Evolutionary conservation across 2,797 vertebrate species (phyloP), one percentile per base, ranked within the genome.

Genomic region (Scolopax rusticola): DNA sequence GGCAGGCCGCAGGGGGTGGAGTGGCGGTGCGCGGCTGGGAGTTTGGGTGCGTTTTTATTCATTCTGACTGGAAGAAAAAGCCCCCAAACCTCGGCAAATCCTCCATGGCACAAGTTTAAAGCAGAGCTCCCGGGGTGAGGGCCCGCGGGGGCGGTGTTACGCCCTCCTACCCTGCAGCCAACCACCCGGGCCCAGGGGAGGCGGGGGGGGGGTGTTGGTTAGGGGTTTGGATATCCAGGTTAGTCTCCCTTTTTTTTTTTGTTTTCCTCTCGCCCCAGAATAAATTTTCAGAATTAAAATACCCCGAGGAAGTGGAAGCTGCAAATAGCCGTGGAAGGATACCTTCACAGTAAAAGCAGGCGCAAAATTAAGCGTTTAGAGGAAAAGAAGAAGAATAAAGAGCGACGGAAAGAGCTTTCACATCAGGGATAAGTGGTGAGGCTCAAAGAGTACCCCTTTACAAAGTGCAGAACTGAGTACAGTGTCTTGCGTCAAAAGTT

Each of bases 181-280:
- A 0, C 25, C 15, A 1, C 13, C n/a, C 1, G 1, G 43, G 56
- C 43, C 8, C 5, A 32, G 9, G 8, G 15, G 15, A 1, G 1
- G 15, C 14, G 17, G 32, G 5, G 12, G 50, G 25, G 30, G 53
- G 12, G 3, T 32, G 36, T 56, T 32, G n/a, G 30, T 1, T 1
- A 8, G 25, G 7, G 48, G 6, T 0, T 14, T n/a, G n/a, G 19
- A 0, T 24, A 3, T 15, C 27, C 15, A 1, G 5, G 21, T 36
- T 25, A 25, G 23, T 38, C 33, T 17, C 41, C 33, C 10, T 60
- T 59, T 33, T 33, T 33, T 57, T 8, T 33, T 33, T 57, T 8
- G 16, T 33, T 15, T 9, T 40, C 24, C 32, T 36, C 18, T 61
- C 5, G 2, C 18, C 40, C 6, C 18, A 9, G 38, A 30, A n/a